Evolutionary conservation across 2,888 invertebrate genomes (phyloP).

Genomic region (Strigamia maritima): DNA sequence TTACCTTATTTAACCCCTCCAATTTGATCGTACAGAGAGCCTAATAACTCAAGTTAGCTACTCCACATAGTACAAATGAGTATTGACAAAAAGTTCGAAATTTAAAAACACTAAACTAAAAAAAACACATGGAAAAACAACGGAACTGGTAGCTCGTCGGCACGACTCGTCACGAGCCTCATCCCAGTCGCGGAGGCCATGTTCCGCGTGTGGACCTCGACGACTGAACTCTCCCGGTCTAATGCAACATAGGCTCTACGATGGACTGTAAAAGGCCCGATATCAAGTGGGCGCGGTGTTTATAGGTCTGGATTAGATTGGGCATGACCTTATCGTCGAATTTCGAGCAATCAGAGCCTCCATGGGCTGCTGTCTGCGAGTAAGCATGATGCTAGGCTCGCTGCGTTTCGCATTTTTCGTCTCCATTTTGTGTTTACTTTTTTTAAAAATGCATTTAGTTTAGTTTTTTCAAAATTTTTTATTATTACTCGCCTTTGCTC

Average conservation of each 20-base stretch:
- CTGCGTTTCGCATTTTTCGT: background rate
- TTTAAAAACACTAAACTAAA: background rate
- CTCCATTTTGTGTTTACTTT: slow-evolving; percentile 6
- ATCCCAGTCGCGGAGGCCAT: background rate
- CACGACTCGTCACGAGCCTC: background rate
- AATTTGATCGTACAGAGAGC: background rate
- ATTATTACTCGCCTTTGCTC: background rate
- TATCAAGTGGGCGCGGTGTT: background rate
- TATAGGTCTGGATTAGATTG: background rate
- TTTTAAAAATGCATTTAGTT: background rate
- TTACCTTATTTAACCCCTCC: slow-evolving; percentile 9
- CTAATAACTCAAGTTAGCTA: background rate
- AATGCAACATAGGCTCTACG: background rate
- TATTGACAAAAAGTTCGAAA: background rate
- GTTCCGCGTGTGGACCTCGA: background rate
- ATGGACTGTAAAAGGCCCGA: background rate
- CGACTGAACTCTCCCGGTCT: background rate
- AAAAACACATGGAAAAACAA: background rate
- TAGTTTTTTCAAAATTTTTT: background rate
- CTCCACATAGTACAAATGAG: background rate
- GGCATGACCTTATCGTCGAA: background rate
- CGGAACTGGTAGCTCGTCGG: background rate
- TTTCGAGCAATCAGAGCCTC: background rate
- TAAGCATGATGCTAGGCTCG: background rate
- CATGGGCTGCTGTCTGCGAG: background rate